Evolutionary conservation across 92 coral and sea anemone species (phyloP).

Genomic region (Palythoa grandis): DNA sequence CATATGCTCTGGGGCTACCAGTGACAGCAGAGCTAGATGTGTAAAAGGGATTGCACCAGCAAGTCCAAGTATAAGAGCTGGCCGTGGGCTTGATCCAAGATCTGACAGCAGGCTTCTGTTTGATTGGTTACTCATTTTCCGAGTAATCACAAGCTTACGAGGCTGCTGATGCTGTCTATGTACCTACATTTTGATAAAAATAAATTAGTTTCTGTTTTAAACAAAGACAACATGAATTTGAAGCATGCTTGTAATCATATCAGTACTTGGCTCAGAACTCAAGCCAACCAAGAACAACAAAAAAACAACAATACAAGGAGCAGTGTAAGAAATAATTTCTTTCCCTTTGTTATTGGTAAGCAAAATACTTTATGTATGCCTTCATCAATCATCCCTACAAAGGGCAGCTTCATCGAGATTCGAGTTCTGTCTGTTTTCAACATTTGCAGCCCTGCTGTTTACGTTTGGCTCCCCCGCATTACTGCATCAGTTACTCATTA

Average conservation of each 20-base stretch:
- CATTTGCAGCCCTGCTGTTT: too few species aligned
- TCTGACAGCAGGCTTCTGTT: constrained; percentile 54
- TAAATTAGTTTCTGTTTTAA: not conserved
- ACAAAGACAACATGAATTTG: not conserved
- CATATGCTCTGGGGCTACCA: constrained; percentile 61
- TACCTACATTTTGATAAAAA: not conserved
- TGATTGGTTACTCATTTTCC: constrained; percentile 50
- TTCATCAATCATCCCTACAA: too few species aligned
- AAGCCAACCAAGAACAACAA: too few species aligned
- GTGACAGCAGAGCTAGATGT: constrained; percentile 62
- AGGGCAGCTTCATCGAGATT: too few species aligned
- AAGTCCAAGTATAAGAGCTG: constrained; percentile 70
- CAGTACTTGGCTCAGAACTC: too few species aligned
- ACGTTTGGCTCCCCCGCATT: too few species aligned
- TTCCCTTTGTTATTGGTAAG: too few species aligned
- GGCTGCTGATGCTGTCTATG: not conserved
- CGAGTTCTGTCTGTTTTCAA: too few species aligned
- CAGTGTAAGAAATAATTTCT: too few species aligned
- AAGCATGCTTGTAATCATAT: not conserved
- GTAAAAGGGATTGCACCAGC: constrained; percentile 77
- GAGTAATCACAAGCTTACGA: not conserved
- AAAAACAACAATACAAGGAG: too few species aligned
- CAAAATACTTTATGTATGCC: too few species aligned
- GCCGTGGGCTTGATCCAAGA: constrained; percentile 67
- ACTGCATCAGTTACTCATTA: too few species aligned